Evolutionary conservation across 2,888 invertebrate species (phyloP).

Genomic region (Eristalis tenax): DNA sequence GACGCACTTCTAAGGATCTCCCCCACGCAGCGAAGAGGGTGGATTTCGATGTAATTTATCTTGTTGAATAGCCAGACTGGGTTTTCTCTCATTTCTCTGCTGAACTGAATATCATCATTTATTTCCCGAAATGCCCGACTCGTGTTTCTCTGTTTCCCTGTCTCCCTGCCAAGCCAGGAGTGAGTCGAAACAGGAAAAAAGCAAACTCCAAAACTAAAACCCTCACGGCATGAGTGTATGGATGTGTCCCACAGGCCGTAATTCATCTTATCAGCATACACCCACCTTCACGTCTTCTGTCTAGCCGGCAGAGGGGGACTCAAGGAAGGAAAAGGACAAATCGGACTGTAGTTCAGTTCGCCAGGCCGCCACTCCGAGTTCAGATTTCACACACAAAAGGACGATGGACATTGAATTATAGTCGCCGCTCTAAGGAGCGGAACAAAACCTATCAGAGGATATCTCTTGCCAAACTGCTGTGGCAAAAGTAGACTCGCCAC

Average conservation of each 20-base stretch:
- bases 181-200: not conserved
- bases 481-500: not conserved
- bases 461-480: constrained; percentile 1
- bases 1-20: not conserved
- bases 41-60: constrained; percentile 28
- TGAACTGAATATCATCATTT: constrained; percentile 59
- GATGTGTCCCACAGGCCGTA: constrained; percentile 42
- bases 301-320: constrained; percentile 22
- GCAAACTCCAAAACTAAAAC: constrained; percentile 23
- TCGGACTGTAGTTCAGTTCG: not conserved
- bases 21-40: not conserved
- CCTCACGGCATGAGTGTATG: constrained; percentile 18
- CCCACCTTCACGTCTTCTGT: not conserved
- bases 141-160: no score
- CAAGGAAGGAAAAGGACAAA: not conserved
- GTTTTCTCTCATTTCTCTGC: not conserved
- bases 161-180: not conserved
- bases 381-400: constrained; percentile 1
- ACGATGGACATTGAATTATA: constrained; percentile 57
- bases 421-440: constrained; percentile 28
- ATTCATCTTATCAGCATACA: constrained; percentile 59
- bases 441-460: constrained; percentile 36
- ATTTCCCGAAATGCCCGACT: constrained; percentile 27
- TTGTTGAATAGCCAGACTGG: constrained; percentile 33
- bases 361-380: not conserved